Base-by-base conservation (phyloP, 2,888 invertebrate species). In the Cosmia trapezina region DNA sequence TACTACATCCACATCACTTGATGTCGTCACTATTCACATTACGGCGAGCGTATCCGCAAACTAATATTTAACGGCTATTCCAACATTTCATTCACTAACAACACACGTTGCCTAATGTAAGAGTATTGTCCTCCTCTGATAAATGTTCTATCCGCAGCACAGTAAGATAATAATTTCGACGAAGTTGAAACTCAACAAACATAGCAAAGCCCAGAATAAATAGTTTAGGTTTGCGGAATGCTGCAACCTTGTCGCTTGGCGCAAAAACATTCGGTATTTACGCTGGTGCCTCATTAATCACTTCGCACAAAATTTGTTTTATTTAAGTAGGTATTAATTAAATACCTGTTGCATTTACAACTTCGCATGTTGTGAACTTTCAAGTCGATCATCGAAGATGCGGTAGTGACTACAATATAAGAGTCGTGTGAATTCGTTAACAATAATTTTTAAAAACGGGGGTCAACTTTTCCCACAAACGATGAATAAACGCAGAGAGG, bases 401-500 rank as follows among this genome's bases (percentile, higher is more conserved):
- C 93, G 91, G 92, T 89, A 93, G 91, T 92, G 87, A 89, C 88
- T 90, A 87, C 86, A 90, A 89, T 89, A 89, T 89, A 91, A 89
- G 87, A 91, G 91, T 91, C 95, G 95, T 96, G 96, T 94, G 96
- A 96, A 96, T 95, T 94, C 93, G 95, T 95, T 95, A 96, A 95
- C 95, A 95, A 96, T 94, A 94, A 91, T 93, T 92, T 94, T 93
- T 93, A 91, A 92, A 93, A 95, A 94, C 94, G 91, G 94, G 96
- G 96, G 96, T 96, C 96, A 96, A 95, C 95, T 96, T 95, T 96
- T 96, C 96, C 96, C 96, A 96, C 96, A 96, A 93, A 94, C 96
- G 95, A 95, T 96, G 96, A 96, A 96, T 96, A 96, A 95, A 95
- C 94, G 94, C 93, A 90, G 93, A 95, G 96, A 94, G 95, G 96